phyloP scores from a whole-genome alignment of 1,140 invertebrate genomes.

The Drosophila lowei region DNA sequence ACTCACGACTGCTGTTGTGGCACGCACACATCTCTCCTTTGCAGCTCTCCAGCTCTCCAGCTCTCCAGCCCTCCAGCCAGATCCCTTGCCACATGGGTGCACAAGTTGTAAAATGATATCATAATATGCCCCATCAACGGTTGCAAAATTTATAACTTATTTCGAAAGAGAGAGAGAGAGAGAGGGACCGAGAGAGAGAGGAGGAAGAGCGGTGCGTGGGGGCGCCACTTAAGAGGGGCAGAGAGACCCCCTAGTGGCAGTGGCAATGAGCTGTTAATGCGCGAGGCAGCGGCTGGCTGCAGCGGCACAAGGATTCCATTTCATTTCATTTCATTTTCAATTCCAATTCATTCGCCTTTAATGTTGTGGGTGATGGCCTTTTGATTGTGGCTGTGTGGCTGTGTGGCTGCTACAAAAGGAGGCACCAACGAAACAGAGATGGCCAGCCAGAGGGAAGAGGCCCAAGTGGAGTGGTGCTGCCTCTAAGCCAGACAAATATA shows the following conservation, averaged over 20 bases:
- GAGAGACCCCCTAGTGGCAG: conserved; percentile 71
- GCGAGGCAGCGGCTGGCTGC: conserved; percentile 43
- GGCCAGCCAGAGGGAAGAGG: no score
- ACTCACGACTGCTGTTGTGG: conserved; percentile 3
- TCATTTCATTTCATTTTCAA: conserved; percentile 55
- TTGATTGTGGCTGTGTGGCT: conserved; percentile 55
- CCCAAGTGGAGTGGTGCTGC: neutral
- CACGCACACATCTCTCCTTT: conserved; percentile 41
- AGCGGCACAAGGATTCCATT: conserved; percentile 66
- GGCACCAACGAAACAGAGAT: neutral
- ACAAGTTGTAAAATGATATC: conserved; percentile 82
- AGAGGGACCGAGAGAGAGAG: neutral
- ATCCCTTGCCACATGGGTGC: conserved; percentile 38
- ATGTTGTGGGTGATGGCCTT: conserved; percentile 79
- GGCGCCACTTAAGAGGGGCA: conserved; percentile 66
- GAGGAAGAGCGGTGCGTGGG: conserved; percentile 52
- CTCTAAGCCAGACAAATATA: conserved; percentile 43
- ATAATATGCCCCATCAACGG: conserved; percentile 81
- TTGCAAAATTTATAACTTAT: conserved; percentile 82
- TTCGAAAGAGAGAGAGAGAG: conserved; percentile 44
- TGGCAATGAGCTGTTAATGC: conserved; percentile 81
- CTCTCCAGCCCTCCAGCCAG: neutral
- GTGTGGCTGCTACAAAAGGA: conserved; percentile 15
- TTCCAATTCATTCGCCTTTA: conserved; percentile 54
- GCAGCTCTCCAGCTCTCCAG: no score